Evolutionary conservation across 2,888 invertebrate genomes (phyloP).

Genomic region (Leucophenga montana): DNA sequence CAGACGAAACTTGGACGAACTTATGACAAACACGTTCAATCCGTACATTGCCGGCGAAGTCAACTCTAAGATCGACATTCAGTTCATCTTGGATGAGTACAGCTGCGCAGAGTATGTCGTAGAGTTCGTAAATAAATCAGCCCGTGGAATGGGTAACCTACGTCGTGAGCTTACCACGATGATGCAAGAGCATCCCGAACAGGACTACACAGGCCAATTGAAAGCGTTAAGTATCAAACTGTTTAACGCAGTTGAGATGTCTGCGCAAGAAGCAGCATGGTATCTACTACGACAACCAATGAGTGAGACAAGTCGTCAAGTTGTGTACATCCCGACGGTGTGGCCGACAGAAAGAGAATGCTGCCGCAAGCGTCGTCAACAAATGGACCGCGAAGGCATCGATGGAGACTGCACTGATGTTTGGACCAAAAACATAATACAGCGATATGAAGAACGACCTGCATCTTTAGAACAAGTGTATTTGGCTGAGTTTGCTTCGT

Average conservation of each 20-base stretch:
- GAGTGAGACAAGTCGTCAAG: conserved; percentile 59
- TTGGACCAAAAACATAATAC: conserved; percentile 55
- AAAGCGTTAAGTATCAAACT: conserved; percentile 59
- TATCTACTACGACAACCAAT: conserved; percentile 70
- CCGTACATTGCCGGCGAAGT: conserved; percentile 62
- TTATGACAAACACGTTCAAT: conserved; percentile 70
- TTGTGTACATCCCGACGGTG: conserved; percentile 67
- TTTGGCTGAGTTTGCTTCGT: conserved; percentile 61
- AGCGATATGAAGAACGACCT: conserved; percentile 63
- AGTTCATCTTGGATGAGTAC: conserved; percentile 50
- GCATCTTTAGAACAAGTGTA: conserved; percentile 52
- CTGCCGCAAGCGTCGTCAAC: conserved; percentile 29
- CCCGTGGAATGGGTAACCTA: conserved; percentile 57
- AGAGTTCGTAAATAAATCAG: conserved; percentile 70
- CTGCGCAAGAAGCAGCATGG: conserved; percentile 64
- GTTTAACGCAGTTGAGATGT: conserved; percentile 65
- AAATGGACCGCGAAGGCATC: conserved; percentile 50
- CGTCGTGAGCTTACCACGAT: conserved; percentile 52
- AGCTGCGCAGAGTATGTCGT: conserved; percentile 69
- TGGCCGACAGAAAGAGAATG: conserved; percentile 70
- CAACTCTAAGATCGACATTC: conserved; percentile 67
- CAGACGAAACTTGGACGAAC: conserved; percentile 48
- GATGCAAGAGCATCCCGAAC: conserved; percentile 63
- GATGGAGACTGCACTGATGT: conserved; percentile 18
- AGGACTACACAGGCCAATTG: conserved; percentile 46